Conservation (phyloP, 2,113 vertebrate genomes). For the Turdus rufiventris region DNA sequence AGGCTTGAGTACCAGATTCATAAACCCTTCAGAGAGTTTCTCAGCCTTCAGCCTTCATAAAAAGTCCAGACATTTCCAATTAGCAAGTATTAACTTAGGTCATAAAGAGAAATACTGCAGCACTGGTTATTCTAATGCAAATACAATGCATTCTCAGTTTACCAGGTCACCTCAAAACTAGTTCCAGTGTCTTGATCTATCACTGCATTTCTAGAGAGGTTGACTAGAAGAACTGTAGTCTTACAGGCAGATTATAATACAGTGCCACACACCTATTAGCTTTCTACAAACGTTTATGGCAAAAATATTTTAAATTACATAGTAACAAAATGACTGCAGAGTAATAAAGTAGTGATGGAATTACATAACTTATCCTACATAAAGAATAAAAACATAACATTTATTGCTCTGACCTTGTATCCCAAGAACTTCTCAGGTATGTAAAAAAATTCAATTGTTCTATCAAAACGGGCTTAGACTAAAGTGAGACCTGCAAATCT, state of each 20-base stretch:
- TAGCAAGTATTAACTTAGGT: not conserved
- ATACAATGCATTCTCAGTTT: not conserved
- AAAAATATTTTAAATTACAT: slow-evolving; percentile 9
- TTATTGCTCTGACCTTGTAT: slow-evolving; percentile 9
- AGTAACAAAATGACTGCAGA: not conserved
- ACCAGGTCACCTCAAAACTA: not conserved
- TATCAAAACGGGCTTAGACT: not conserved
- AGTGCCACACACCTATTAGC: not conserved
- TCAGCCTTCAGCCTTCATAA: not conserved
- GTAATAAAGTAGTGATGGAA: slow-evolving; percentile 6
- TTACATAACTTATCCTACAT: slow-evolving; percentile 5
- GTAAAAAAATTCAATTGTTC: not conserved
- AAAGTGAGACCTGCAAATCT: not conserved
- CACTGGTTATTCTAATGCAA: not conserved
- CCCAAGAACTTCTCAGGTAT: not conserved
- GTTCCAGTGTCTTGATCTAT: not conserved
- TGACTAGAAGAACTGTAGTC: not conserved
- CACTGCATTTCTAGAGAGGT: not conserved
- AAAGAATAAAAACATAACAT: slow-evolving; percentile 21
- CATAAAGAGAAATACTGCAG: not conserved
- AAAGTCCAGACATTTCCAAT: not conserved
- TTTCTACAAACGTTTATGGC: not conserved
- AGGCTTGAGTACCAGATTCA: not conserved
- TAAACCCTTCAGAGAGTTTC: not conserved
- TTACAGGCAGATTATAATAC: not conserved